Conservation (phyloP, 2,888 invertebrate species). For the Euzetes globulus region DNA sequence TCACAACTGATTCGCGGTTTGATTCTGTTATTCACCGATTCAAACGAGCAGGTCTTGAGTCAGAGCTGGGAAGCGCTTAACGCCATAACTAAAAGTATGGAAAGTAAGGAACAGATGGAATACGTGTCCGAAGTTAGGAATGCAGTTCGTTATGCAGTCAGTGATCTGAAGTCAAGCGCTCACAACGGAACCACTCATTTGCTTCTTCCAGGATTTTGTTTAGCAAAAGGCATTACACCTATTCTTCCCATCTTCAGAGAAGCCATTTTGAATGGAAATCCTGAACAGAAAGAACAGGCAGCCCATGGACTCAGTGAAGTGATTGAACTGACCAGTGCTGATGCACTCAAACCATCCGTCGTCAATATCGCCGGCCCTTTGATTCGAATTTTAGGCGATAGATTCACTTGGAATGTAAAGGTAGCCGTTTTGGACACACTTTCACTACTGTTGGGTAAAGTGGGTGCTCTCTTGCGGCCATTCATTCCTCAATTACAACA, state of each 20-base stretch:
- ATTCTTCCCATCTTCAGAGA: conserved; percentile 91
- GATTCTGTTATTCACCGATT: conserved; percentile 72
- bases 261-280: conserved; percentile 86
- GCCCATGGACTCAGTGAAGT: conserved; percentile 80
- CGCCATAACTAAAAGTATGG: conserved; percentile 69
- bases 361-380: conserved; percentile 95
- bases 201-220: conserved; percentile 80
- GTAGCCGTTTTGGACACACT: conserved; percentile 91
- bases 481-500: conserved; percentile 97
- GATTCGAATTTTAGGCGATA: conserved; percentile 91
- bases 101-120: conserved; percentile 70
- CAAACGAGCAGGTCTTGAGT: conserved; percentile 69
- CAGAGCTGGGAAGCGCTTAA: conserved; percentile 85
- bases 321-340: conserved; percentile 72
- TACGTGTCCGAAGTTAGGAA: conserved; percentile 84
- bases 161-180: conserved; percentile 61
- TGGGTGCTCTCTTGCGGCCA: conserved; percentile 88
- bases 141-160: conserved; percentile 80
- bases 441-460: conserved; percentile 82
- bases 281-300: conserved; percentile 91
- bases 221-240: conserved; percentile 88
- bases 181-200: conserved; percentile 44
- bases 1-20: conserved; percentile 79
- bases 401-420: conserved; percentile 88
- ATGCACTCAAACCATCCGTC: conserved; percentile 86